These are phyloP conservation scores for Sinhomidia bicolor DNA, from an alignment of 2,888 invertebrate species.

Conservation along the genomic window DNA sequence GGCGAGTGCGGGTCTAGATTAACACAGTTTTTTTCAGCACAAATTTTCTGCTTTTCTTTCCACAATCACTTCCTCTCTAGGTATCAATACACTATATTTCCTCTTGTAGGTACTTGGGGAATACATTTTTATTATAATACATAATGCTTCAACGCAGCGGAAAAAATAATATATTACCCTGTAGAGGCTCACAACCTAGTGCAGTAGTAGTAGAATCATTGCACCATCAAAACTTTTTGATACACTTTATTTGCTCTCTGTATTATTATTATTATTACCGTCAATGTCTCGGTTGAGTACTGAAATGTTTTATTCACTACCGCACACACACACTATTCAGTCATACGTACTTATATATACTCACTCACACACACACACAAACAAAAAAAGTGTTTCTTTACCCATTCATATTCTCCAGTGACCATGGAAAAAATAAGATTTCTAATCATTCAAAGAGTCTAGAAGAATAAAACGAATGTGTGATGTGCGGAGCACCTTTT, in stretches of 20 bases:
- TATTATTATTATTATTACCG: constrained; percentile 2
- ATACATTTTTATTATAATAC: neutral
- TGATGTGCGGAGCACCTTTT: too few species aligned
- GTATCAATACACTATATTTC: neutral
- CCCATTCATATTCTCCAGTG: neutral
- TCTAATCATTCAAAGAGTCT: neutral
- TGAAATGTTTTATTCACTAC: neutral
- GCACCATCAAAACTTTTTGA: constrained; percentile 25
- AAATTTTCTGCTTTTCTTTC: neutral
- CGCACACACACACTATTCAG: too few species aligned
- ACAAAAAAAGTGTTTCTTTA: neutral
- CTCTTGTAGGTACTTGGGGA: neutral
- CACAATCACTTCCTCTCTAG: neutral
- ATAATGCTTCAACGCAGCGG: neutral
- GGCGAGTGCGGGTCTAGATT: neutral
- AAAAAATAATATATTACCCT: neutral
- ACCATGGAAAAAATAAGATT: neutral
- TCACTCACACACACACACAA: too few species aligned
- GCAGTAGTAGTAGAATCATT: neutral
- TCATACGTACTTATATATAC: too few species aligned
- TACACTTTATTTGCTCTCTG: neutral
- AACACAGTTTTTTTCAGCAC: neutral
- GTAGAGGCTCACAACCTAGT: neutral
- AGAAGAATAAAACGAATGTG: neutral
- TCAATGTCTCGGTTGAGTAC: constrained; percentile 4